phyloP scores from a whole-genome alignment of 2,113 vertebrate species.

The Thomomys bottae region DNA sequence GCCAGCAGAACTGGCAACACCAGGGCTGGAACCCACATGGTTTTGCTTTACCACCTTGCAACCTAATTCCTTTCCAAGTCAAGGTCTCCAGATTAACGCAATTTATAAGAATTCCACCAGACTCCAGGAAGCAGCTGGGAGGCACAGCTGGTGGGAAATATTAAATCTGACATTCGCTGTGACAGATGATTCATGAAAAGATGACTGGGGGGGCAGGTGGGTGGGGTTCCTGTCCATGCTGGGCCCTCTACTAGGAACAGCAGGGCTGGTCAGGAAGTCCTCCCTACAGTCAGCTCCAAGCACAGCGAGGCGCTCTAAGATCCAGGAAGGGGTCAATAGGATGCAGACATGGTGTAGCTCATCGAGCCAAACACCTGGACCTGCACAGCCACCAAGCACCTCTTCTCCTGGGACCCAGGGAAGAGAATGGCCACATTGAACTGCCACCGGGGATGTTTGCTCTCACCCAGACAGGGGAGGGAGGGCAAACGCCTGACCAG shows the following conservation, averaged over 20 bases:
- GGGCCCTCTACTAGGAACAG: background rate
- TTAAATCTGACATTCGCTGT: background rate
- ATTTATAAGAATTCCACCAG: conserved; percentile 50
- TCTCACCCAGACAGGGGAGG: background rate
- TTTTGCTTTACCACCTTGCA: background rate
- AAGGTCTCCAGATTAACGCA: conserved; percentile 35
- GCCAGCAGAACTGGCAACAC: background rate
- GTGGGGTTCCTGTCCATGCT: background rate
- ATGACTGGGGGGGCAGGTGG: background rate
- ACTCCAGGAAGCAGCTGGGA: conserved; percentile 9
- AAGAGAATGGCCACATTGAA: background rate
- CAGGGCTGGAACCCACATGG: background rate
- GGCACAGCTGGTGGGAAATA: background rate
- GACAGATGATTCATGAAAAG: background rate
- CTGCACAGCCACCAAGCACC: background rate
- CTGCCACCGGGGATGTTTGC: background rate
- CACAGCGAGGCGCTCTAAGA: background rate
- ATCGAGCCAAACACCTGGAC: no score
- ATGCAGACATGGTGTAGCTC: background rate
- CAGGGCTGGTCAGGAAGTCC: background rate
- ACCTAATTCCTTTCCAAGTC: conserved; percentile 37
- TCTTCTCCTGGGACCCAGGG: background rate
- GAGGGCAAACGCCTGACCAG: background rate
- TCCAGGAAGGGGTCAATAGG: background rate
- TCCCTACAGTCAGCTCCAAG: no score